Base-by-base conservation (phyloP, 2,113 vertebrate species). In the Chinchilla lanigera region DNA sequence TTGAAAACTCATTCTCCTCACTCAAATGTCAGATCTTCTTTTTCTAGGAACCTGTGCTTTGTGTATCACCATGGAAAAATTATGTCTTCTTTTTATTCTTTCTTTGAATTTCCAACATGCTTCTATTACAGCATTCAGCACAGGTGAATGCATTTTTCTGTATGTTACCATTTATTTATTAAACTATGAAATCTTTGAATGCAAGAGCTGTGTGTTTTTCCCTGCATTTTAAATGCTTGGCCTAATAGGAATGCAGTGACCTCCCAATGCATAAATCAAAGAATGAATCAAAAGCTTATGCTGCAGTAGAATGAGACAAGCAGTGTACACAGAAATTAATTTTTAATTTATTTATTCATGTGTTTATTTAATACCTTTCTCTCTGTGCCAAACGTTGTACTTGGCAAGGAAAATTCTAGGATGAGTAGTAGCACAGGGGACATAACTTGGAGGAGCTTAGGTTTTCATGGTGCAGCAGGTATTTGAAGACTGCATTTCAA, bases 61-160 rank as follows among this genome's bases (percentile, higher is more conserved):
- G 24, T 2, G 4, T 50, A 82, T 0, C 3, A 41, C 0, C 1
- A 8, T 35, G 5, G 9, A 30, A 56, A 44, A 85, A 71, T 87
- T 58, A n/a, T 71, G 44, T 3, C 22, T 9, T 20, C 16, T 47
- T 38, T 58, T 85, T 28, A 47, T 11, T 14, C 56, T 92, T 73
- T 6, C 3, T n/a, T 7, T 58, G 1, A 50, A 50, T 90, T 10
- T 61, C 11, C 24, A 71, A 7, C 10, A 65, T 4, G 9, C 3
- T 56, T 84, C 35, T 82, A 1, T 47, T 77, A 13, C 1, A 73
- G 35, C 16, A 69, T 10, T 87, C 19, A 33, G 16, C 3, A 35
- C 5, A 83, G 44, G 13, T 3, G 50, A 35, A 1, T 24, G 5
- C 38, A 22, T 73, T 26, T 84, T 97, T 86, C 35, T 26, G 3